Conservation (phyloP, 2,888 invertebrate species). For the Kuschelorhynchus macadamiae region DNA sequence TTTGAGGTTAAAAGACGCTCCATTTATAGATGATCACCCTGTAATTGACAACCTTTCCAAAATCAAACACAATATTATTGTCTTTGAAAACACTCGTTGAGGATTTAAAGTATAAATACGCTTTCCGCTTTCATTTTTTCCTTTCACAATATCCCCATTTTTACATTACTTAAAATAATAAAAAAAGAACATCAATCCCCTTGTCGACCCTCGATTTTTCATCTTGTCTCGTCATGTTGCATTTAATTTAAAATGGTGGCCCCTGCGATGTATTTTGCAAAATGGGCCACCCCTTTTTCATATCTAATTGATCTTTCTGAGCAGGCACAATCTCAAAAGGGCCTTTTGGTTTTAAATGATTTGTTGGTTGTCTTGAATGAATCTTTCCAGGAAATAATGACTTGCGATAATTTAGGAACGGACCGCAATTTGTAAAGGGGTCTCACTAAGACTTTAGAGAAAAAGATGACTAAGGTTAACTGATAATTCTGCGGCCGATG, state of each 20-base stretch:
- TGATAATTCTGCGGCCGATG: not conserved
- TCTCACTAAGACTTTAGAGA: slow-evolving; percentile 15
- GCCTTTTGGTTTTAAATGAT: slow-evolving; percentile 32
- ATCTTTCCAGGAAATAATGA: slow-evolving; percentile 33
- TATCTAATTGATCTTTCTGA: slow-evolving; percentile 37
- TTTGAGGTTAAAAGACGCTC: too few species aligned
- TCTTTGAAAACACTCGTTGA: too few species aligned
- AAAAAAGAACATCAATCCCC: too few species aligned
- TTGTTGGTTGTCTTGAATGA: slow-evolving; percentile 29
- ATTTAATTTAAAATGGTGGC: slow-evolving; percentile 7
- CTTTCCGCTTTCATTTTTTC: too few species aligned
- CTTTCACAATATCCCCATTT: too few species aligned
- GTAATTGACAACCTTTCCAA: too few species aligned
- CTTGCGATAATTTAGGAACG: slow-evolving; percentile 33
- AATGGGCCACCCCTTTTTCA: slow-evolving; percentile 21
- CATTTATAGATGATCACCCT: too few species aligned
- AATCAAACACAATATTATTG: too few species aligned
- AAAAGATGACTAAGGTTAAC: slow-evolving; percentile 37
- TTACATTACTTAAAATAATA: too few species aligned
- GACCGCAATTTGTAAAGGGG: slow-evolving; percentile 13
- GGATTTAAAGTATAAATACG: too few species aligned
- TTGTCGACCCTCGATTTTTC: too few species aligned
- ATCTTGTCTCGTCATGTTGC: not conserved
- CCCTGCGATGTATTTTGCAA: not conserved
- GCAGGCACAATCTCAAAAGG: slow-evolving; percentile 21